Evolutionary conservation across 2,888 invertebrate species (phyloP).

Genomic region (Petrophora chlorosata): DNA sequence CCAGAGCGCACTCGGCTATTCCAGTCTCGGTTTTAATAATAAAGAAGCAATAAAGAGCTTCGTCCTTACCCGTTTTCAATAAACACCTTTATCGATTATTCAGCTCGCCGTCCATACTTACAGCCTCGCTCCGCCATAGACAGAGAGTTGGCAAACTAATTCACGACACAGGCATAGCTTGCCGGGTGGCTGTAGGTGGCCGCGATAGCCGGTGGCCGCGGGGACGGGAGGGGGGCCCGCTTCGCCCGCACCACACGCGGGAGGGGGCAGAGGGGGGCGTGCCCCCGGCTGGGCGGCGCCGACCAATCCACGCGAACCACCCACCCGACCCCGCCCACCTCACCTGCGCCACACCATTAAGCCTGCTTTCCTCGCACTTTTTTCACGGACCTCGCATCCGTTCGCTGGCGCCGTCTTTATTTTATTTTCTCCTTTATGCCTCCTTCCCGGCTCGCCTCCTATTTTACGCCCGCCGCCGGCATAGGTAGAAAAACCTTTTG

Average conservation of each 20-base stretch:
- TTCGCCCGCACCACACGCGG: conserved; percentile 26
- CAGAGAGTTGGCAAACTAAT: conserved; percentile 84
- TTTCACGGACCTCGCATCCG: conserved; percentile 82
- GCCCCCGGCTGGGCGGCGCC: conserved; percentile 77
- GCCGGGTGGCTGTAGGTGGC: conserved; percentile 77
- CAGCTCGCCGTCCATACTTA: conserved; percentile 82
- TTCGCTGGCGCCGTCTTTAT: conserved; percentile 81
- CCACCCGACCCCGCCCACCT: conserved; percentile 79
- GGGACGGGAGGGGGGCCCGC: conserved; percentile 50
- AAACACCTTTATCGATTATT: conserved; percentile 84
- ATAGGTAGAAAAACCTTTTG: conserved; percentile 82
- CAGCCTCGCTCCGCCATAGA: conserved; percentile 81
- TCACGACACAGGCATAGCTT: conserved; percentile 83
- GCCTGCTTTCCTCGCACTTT: conserved; percentile 78
- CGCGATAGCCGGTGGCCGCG: conserved; percentile 77
- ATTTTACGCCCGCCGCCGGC: conserved; percentile 76
- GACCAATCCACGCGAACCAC: conserved; percentile 77
- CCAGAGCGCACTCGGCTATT: conserved; percentile 41
- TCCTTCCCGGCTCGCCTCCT: conserved; percentile 80
- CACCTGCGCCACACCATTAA: conserved; percentile 82
- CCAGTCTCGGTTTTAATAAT: conserved; percentile 68
- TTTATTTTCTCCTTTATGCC: conserved; percentile 83
- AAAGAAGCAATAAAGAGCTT: conserved; percentile 81
- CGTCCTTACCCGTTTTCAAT: conserved; percentile 82
- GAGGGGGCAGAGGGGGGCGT: conserved; percentile 63